Base-by-base conservation (phyloP, 2,797 vertebrate species). In the Molossus alvarezi region DNA sequence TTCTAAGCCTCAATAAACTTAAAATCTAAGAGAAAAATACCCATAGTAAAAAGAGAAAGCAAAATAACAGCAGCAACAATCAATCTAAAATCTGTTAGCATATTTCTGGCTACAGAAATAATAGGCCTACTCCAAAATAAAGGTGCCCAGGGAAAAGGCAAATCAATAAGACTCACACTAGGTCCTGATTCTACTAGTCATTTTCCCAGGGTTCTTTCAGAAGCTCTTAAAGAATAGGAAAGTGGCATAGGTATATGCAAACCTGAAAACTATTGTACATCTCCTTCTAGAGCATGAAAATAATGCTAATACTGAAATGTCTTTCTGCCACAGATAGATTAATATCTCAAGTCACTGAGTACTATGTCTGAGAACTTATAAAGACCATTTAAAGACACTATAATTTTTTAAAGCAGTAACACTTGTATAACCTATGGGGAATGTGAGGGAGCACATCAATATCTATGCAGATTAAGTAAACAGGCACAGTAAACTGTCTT, bases 1-100 rank as follows among this genome's bases (percentile, higher is more conserved):
- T 80, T 87, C 4, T 45, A 88, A 65, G 53, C 23, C n/a, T 81
- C 69, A 81, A 25, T 20, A 80, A 77, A 25, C 5, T 88, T 84
- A 82, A 89, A 76, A 84, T 81, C 25, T 71, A 94, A 93, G 0
- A 71, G 18, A 95, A 23, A 33, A 81, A 92, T 48, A 62, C 20
- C 25, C 9, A 82, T 9, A 71, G n/a, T 57, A 37, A 94, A 91
- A 84, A 71, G 62, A 64, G 60, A 88, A 79, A 75, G 65, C 11
- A 87, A 92, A 84, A 77, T 48, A 82, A 45, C 9, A 55, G 1
- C 4, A 71, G 17, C 41, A 21, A 7, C 45, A 75, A 79, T 60
- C 69, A 88, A 96, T 60, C 15, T 82, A n/a, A 81, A 84, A 94
- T 81, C 45, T 57, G 41, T 75, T 11, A 90, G 48, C 77, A 45